Conservation (phyloP, 2,797 vertebrate species). For the Notamacropus eugenii region DNA sequence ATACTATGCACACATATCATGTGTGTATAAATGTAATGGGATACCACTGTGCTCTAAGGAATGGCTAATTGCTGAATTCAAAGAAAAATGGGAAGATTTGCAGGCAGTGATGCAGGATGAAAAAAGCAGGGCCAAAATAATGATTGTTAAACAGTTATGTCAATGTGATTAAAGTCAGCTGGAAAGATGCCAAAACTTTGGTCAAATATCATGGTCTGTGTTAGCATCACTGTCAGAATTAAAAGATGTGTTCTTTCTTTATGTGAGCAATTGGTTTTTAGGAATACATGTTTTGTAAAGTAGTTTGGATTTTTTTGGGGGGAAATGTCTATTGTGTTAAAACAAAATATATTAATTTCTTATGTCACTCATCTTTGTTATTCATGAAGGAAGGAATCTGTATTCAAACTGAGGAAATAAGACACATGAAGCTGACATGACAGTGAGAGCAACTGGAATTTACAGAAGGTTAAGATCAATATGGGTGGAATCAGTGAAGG, state of each 20-base stretch:
- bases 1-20: no score
- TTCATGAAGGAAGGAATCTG: not conserved
- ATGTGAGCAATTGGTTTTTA: not conserved
- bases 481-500: not conserved
- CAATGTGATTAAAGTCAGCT: not conserved
- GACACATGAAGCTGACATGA: not conserved
- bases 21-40: no score
- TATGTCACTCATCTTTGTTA: not conserved
- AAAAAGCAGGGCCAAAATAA: not conserved
- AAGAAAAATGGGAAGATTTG: not conserved
- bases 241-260: not conserved
- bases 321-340: not conserved
- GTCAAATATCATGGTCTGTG: not conserved
- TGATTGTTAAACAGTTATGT: not conserved
- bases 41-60: not conserved
- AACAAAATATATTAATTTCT: not conserved
- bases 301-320: not conserved
- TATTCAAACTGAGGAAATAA: slow-evolving; percentile 37
- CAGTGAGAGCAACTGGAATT: not conserved
- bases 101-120: not conserved
- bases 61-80: not conserved
- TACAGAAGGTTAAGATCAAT: not conserved
- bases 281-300: not conserved
- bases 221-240: not conserved
- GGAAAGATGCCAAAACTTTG: not conserved